phyloP scores from a whole-genome alignment of 2,797 vertebrate species.

The Pipistrellus pygmaeus region DNA sequence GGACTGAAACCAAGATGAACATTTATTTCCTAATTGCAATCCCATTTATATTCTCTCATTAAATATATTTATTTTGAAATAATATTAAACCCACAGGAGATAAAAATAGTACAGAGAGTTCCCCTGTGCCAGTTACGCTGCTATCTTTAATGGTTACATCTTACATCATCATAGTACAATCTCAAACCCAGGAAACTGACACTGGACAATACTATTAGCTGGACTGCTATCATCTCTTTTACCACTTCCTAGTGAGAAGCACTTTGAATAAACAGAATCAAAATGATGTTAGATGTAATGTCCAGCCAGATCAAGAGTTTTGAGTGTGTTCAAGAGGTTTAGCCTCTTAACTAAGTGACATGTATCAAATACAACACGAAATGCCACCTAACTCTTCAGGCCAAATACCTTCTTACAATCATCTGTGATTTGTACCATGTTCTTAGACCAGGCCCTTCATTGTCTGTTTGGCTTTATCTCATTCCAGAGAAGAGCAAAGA shows the following conservation, averaged over 20 bases:
- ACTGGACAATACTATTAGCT: too few relatives aligned
- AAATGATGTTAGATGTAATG: neutral
- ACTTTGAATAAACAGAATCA: neutral
- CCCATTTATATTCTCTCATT: neutral
- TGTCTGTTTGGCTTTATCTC: neutral
- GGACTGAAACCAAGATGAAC: neutral
- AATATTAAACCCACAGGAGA: neutral
- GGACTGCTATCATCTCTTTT: neutral
- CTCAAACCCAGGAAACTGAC: neutral
- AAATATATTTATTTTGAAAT: slow-evolving; percentile 32
- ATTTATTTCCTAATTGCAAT: neutral
- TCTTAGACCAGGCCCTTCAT: neutral
- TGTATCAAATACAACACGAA: neutral
- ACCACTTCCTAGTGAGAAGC: neutral
- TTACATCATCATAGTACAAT: neutral
- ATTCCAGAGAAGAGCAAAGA: neutral
- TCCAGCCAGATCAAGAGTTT: slow-evolving; percentile 21
- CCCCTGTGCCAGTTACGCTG: neutral
- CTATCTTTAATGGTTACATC: neutral
- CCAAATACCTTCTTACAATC: neutral
- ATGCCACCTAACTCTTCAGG: neutral
- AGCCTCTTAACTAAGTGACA: neutral
- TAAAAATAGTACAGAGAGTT: neutral
- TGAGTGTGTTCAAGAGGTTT: neutral
- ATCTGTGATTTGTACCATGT: neutral